These are phyloP conservation scores for Corydoras maculifer DNA, from an alignment of 2,113 vertebrate genomes.

Conservation along the genomic window DNA sequence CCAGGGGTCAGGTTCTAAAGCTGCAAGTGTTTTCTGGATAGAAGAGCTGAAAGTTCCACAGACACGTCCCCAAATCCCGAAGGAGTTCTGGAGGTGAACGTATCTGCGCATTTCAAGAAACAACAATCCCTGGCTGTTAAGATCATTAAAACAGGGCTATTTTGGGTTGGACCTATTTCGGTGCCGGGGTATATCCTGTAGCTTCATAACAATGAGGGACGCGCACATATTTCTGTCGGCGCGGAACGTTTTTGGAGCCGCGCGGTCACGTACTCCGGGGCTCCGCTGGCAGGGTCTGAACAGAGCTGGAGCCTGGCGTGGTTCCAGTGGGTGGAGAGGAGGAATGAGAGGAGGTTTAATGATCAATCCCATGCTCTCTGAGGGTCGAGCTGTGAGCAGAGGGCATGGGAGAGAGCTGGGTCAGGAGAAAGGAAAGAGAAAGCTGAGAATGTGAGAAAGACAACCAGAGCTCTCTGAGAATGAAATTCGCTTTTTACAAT, in stretches of 20 bases:
- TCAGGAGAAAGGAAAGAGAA: constrained; percentile 45
- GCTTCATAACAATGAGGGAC: too few species aligned
- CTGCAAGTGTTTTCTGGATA: too few species aligned
- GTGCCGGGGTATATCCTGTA: too few species aligned
- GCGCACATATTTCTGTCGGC: too few species aligned
- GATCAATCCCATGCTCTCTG: constrained; percentile 63
- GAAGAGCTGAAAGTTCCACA: too few species aligned
- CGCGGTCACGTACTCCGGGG: constrained; percentile 57
- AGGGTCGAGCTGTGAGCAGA: constrained; percentile 49
- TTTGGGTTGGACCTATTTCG: too few species aligned
- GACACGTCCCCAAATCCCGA: too few species aligned
- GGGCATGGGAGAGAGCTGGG: constrained; percentile 55
- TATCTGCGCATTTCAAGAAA: too few species aligned
- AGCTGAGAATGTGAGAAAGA: constrained; percentile 12
- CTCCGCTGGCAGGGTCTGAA: constrained; percentile 55
- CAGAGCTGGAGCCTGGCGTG: constrained; percentile 52
- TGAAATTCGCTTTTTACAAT: constrained; percentile 6
- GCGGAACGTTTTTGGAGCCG: background rate
- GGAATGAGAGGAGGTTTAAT: constrained; percentile 64
- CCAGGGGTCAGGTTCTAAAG: too few species aligned
- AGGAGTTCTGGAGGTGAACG: too few species aligned
- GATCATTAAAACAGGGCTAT: too few species aligned
- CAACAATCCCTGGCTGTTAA: too few species aligned
- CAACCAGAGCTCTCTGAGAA: constrained; percentile 24
- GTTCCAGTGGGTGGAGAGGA: constrained; percentile 52